phyloP scores from a whole-genome alignment of 1,140 invertebrate species.

The Lepidotrigona ventralis region DNA sequence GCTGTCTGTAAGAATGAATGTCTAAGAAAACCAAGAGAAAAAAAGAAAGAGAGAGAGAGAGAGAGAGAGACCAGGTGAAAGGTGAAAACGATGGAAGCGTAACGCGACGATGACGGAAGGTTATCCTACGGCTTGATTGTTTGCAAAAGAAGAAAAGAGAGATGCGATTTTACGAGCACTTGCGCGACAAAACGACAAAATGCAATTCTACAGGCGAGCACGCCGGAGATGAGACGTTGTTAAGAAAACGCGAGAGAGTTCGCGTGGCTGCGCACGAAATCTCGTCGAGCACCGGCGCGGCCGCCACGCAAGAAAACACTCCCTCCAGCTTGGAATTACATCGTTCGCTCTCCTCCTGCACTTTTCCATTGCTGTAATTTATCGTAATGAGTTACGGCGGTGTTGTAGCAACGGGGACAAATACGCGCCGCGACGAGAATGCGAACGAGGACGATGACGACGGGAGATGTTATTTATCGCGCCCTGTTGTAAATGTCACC shows the following conservation, averaged over 20 bases:
- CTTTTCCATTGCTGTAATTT: constrained; percentile 32
- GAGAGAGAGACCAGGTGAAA: too few relatives aligned
- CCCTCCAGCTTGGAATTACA: not conserved
- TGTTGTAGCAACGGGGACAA: not conserved
- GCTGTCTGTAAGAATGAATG: not conserved
- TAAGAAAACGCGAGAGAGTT: constrained; percentile 1
- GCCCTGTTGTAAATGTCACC: not conserved
- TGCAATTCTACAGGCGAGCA: constrained; percentile 40
- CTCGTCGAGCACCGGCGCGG: not conserved
- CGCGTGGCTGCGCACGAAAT: not conserved
- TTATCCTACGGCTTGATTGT: not conserved
- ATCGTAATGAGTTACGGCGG: constrained; percentile 11
- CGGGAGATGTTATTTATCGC: not conserved
- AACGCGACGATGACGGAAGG: not conserved
- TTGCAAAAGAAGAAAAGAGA: constrained; percentile 6
- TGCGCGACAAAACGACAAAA: constrained; percentile 42
- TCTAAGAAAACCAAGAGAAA: not conserved
- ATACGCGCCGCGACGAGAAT: not conserved
- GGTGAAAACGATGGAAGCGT: too few relatives aligned
- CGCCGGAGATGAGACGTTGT: constrained; percentile 25
- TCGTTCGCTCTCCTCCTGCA: constrained; percentile 8
- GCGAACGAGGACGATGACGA: not conserved
- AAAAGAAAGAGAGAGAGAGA: not conserved
- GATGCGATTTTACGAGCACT: constrained; percentile 45
- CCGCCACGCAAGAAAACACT: not conserved